Percentiles rank a stretch among this genome's conserved stretches.
phyloP scores from a whole-genome alignment of 2,888 invertebrate species.

The Lomographa bimaculata region DNA sequence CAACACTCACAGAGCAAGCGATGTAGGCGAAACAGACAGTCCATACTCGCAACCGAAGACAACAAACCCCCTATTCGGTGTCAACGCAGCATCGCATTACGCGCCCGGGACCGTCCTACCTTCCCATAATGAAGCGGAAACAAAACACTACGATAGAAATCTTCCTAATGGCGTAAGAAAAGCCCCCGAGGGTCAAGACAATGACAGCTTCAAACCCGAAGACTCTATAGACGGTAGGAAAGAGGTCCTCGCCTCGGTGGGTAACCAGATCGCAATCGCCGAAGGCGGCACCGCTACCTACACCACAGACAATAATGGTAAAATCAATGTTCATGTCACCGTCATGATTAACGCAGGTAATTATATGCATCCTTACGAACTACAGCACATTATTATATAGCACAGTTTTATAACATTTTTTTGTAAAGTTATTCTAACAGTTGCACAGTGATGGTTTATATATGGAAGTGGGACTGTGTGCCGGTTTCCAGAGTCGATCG shows the following conservation, averaged over 20 bases:
- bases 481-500: conserved; percentile 60
- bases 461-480: conserved; percentile 56
- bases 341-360: conserved; percentile 91
- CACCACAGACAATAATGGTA: conserved; percentile 91
- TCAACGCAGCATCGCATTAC: conserved; percentile 77
- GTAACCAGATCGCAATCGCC: conserved; percentile 73
- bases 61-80: conserved; percentile 75
- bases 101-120: conserved; percentile 56
- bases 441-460: conserved; percentile 74
- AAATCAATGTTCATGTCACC: conserved; percentile 94
- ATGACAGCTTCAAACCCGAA: conserved; percentile 86
- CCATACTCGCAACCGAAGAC: conserved; percentile 59
- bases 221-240: conserved; percentile 84
- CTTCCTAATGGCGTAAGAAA: conserved; percentile 83
- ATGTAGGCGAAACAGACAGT: conserved; percentile 50
- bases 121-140: conserved; percentile 42
- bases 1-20: conserved; percentile 48
- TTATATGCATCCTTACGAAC: conserved; percentile 81
- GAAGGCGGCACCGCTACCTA: conserved; percentile 83
- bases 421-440: conserved; percentile 70
- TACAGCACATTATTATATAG: conserved; percentile 41
- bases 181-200: conserved; percentile 93
- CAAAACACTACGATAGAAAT: conserved; percentile 59
- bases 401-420: conserved; percentile 47
- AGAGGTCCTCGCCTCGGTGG: conserved; percentile 65